phyloP scores from a whole-genome alignment of 2,888 invertebrate species.

The Agriotes lineatus region DNA sequence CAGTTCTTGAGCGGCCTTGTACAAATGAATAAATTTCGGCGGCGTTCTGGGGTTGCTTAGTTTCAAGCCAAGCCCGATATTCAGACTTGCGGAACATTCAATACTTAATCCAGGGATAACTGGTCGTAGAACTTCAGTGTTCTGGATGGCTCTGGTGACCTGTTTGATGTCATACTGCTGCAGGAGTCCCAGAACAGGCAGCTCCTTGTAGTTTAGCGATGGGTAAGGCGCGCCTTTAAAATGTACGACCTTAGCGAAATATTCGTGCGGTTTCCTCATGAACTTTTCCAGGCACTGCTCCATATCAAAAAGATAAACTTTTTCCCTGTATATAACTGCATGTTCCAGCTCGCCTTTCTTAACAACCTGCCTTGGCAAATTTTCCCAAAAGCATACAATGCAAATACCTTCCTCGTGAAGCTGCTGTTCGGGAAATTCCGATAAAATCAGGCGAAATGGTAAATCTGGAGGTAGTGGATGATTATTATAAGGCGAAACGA shows the following conservation, averaged over 20 bases:
- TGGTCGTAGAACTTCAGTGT: constrained; percentile 69
- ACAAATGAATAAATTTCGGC: constrained; percentile 58
- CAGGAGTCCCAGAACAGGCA: constrained; percentile 73
- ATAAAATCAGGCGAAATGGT: constrained; percentile 62
- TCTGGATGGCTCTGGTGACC: constrained; percentile 70
- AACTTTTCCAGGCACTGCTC: constrained; percentile 69
- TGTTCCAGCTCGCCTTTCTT: constrained; percentile 65
- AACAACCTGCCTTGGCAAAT: constrained; percentile 67
- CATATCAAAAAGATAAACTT: constrained; percentile 71
- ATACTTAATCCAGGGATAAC: constrained; percentile 72
- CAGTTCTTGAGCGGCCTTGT: constrained; percentile 63
- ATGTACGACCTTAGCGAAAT: constrained; percentile 66
- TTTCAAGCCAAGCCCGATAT: constrained; percentile 72
- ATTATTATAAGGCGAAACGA: constrained; percentile 62
- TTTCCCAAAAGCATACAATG: constrained; percentile 72
- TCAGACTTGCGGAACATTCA: constrained; percentile 68
- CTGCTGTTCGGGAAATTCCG: constrained; percentile 55
- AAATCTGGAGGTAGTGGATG: constrained; percentile 66
- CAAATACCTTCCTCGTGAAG: constrained; percentile 73
- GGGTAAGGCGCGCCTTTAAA: constrained; percentile 63
- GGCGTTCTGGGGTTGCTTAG: constrained; percentile 65
- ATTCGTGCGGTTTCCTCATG: constrained; percentile 68
- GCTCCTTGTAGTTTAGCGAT: constrained; percentile 64
- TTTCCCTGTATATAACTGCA: constrained; percentile 68
- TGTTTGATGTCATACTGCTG: constrained; percentile 72